Conservation (phyloP, 1,140 invertebrate species). For the Aphaenogaster rudis region DNA sequence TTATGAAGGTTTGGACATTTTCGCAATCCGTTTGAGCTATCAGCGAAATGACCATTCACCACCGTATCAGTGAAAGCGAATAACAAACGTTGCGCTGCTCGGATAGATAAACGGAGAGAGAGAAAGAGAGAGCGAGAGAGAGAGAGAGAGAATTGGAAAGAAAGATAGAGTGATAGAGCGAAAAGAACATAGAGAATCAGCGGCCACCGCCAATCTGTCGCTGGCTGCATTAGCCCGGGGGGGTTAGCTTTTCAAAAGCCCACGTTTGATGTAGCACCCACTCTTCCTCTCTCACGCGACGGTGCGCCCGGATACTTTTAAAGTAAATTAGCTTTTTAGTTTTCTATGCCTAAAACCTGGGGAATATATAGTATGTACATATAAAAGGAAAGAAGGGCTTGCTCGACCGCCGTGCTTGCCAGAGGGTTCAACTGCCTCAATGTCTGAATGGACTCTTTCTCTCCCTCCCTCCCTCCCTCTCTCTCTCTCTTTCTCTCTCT, state of each 20-base stretch:
- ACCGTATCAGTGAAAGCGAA: conserved; percentile 37
- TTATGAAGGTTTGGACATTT: conserved; percentile 82
- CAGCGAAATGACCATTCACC: conserved; percentile 83
- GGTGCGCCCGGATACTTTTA: conserved; percentile 84
- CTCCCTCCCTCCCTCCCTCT: not conserved
- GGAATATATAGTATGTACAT: conserved; percentile 80
- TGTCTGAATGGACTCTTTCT: conserved; percentile 78
- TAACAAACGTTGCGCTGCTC: not conserved
- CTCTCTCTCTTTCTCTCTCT: conserved; percentile 51
- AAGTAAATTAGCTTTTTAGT: conserved; percentile 88
- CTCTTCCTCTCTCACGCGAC: conserved; percentile 28
- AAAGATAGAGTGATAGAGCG: conserved; percentile 21
- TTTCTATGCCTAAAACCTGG: conserved; percentile 84
- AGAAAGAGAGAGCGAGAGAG: conserved; percentile 15
- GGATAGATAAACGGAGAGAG: conserved; percentile 27
- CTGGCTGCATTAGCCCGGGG: conserved; percentile 85
- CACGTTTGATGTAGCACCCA: conserved; percentile 83
- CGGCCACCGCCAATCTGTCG: conserved; percentile 86
- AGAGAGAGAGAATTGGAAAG: conserved; percentile 27
- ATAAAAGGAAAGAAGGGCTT: conserved; percentile 82
- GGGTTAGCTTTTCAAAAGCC: conserved; percentile 81
- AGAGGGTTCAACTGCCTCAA: conserved; percentile 81
- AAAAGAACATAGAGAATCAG: conserved; percentile 71
- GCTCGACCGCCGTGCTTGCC: conserved; percentile 65
- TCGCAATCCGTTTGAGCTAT: conserved; percentile 83